phyloP scores from a whole-genome alignment of 1,140 invertebrate species.

The Cyclargus thomasi region DNA sequence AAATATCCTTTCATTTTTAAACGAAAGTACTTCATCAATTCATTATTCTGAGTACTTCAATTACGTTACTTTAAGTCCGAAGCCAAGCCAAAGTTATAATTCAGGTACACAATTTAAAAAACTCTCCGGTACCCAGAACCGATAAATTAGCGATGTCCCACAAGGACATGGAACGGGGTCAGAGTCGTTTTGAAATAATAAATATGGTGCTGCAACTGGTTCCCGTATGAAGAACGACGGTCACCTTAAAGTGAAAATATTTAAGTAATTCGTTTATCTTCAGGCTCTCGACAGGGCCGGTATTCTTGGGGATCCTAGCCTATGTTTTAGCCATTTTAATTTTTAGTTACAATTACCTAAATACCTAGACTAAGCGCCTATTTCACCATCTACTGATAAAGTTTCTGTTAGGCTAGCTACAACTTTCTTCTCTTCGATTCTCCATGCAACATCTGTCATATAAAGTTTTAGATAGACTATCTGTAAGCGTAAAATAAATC shows the following conservation, averaged over 20 bases:
- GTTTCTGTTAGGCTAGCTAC: no score
- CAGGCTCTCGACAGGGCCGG: background rate
- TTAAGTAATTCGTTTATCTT: constrained; percentile 35
- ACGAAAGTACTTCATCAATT: background rate
- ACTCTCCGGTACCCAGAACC: background rate
- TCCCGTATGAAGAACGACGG: constrained; percentile 41
- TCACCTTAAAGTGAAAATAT: constrained; percentile 41
- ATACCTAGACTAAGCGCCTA: no score
- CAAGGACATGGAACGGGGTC: constrained; percentile 28
- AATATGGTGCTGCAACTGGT: constrained; percentile 39
- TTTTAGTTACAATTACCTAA: no score
- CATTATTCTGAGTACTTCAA: background rate
- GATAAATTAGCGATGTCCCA: constrained; percentile 19
- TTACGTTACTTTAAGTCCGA: background rate
- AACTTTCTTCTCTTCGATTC: no score
- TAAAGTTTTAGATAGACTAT: no score
- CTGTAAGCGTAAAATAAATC: no score
- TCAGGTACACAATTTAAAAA: background rate
- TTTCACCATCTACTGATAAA: no score
- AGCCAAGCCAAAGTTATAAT: background rate
- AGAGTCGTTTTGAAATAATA: constrained; percentile 48
- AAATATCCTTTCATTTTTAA: no score
- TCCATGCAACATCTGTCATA: no score
- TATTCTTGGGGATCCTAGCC: no score
- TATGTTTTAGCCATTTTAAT: no score